Conservation (phyloP, 92 coral and sea anemone genomes). For the Porites divaricata region DNA sequence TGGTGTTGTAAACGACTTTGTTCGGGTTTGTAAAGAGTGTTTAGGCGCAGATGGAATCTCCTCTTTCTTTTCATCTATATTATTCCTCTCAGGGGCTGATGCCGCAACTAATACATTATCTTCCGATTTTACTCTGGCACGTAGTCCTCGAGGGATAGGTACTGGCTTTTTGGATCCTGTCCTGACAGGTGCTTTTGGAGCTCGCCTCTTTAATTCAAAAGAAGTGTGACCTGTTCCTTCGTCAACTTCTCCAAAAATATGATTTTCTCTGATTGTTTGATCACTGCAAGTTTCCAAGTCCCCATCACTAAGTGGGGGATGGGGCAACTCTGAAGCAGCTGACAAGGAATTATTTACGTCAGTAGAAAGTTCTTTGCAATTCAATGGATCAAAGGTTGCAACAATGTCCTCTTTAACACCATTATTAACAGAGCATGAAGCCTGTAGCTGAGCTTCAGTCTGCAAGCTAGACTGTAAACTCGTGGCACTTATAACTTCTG, state of each 20-base stretch:
- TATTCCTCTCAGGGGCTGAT: not conserved
- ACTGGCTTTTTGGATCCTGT: constrained; percentile 24
- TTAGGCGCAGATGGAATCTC: not conserved
- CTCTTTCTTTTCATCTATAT: not conserved
- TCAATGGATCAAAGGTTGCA: not conserved
- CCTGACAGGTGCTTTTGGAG: constrained; percentile 19
- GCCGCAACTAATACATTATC: not conserved
- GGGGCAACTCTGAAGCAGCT: not conserved
- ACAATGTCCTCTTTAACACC: not conserved
- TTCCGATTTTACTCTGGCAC: constrained; percentile 27
- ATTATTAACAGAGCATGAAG: not conserved
- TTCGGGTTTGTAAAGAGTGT: constrained; percentile 4
- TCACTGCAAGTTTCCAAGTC: not conserved
- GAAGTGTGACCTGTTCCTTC: not conserved
- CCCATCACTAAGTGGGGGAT: not conserved
- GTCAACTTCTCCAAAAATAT: constrained; percentile 14
- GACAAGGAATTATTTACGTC: not conserved
- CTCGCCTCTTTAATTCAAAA: constrained; percentile 22
- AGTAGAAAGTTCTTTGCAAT: not conserved
- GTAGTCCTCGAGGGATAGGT: constrained; percentile 15
- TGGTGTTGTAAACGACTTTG: constrained; percentile 31
- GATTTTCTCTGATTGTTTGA: not conserved
- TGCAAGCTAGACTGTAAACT: not conserved
- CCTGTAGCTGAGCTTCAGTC: not conserved
- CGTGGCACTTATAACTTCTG: not conserved